phyloP scores from a whole-genome alignment of 2,113 vertebrate genomes.

The Pelobates fuscus region DNA sequence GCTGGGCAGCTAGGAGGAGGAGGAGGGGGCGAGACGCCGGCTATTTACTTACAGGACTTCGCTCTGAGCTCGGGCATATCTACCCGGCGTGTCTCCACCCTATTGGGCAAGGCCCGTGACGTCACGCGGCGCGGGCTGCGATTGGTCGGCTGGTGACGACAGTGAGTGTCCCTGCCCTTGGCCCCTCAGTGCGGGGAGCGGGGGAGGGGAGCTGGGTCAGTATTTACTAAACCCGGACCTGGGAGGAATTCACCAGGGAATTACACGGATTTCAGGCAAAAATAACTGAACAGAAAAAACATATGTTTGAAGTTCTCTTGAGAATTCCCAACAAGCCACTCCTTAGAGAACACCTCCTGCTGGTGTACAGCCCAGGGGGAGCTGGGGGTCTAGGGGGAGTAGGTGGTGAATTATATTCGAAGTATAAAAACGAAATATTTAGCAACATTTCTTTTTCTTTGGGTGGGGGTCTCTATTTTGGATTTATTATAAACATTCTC shows the following conservation, averaged over 20 bases:
- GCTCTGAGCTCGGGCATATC: conserved; percentile 22
- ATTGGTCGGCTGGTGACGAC: not conserved
- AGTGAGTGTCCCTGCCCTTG: not conserved
- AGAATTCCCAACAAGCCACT: too few relatives aligned
- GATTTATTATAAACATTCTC: too few relatives aligned
- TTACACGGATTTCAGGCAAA: too few relatives aligned
- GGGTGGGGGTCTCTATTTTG: too few relatives aligned
- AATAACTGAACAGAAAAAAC: too few relatives aligned
- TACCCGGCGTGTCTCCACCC: conserved; percentile 27
- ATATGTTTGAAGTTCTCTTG: too few relatives aligned
- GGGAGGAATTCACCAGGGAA: not conserved
- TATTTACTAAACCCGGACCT: not conserved
- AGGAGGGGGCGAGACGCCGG: not conserved
- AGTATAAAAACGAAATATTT: too few relatives aligned
- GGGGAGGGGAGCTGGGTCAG: not conserved
- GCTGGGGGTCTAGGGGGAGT: too few relatives aligned
- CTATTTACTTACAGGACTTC: not conserved
- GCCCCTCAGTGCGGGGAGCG: not conserved
- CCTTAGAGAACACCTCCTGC: too few relatives aligned
- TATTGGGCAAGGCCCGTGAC: conserved; percentile 18
- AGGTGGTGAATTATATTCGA: too few relatives aligned
- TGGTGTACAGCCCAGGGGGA: too few relatives aligned
- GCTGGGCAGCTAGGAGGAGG: not conserved
- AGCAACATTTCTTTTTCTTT: too few relatives aligned
- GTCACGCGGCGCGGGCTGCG: not conserved